Evolutionary conservation across 1,140 invertebrate genomes (phyloP).

Genomic region (Ephestia elutella): DNA sequence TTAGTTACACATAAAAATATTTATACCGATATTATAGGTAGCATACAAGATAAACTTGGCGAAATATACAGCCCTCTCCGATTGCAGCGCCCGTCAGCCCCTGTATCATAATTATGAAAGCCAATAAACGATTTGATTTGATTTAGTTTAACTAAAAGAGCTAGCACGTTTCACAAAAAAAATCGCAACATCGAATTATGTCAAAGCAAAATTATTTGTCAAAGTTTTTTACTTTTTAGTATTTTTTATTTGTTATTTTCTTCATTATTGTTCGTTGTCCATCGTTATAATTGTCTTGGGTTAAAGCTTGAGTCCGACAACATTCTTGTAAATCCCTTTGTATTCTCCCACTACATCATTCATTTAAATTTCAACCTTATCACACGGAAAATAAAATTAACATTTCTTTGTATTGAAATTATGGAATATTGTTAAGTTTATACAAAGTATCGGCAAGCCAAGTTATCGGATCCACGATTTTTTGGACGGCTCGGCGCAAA

Average conservation of each 20-base stretch:
- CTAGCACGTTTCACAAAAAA: no score
- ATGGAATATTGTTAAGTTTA: conserved; percentile 38
- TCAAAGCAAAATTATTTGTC: no score
- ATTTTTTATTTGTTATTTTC: background rate
- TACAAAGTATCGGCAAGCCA: conserved; percentile 32
- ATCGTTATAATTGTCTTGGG: background rate
- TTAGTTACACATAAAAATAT: no score
- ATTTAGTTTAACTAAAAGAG: no score
- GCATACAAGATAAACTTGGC: no score
- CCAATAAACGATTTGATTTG: no score
- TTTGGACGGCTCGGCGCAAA: conserved; percentile 29
- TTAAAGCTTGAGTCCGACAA: conserved; percentile 29
- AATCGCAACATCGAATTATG: no score
- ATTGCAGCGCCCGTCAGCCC: no score
- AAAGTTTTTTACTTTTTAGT: no score
- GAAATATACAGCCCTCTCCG: no score
- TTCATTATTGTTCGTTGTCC: background rate
- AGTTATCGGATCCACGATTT: conserved; percentile 48
- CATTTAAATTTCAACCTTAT: conserved; percentile 12
- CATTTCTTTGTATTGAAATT: conserved; percentile 16
- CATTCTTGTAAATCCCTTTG: conserved; percentile 34
- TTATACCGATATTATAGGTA: no score
- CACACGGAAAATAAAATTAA: background rate
- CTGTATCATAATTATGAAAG: no score
- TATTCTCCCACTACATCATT: conserved; percentile 16